A percentile compares a stretch with the other conserved stretches of the same genome.
phyloP scores from a whole-genome alignment of 2,797 vertebrate genomes.

The Varecia variegata region DNA sequence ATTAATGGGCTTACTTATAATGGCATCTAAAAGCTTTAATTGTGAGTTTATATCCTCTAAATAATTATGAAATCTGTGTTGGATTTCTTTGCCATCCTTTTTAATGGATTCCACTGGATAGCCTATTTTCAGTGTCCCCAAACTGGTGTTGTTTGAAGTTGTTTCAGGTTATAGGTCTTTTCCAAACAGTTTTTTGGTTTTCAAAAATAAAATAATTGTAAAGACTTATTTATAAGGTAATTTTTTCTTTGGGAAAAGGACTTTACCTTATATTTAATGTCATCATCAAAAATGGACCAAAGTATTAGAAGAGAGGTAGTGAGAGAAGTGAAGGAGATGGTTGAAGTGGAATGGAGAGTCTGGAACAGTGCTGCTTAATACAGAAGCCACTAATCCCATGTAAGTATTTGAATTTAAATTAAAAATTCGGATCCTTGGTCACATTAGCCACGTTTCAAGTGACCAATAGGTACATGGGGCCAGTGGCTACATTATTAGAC shows the following conservation, averaged over 20 bases:
- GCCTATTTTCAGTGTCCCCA: not conserved
- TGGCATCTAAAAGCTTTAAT: not conserved
- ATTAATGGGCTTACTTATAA: conserved; percentile 26
- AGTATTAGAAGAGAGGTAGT: not conserved
- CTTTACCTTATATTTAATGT: not conserved
- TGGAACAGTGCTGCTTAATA: not conserved
- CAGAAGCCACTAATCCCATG: not conserved
- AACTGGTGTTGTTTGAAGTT: not conserved
- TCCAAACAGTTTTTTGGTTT: not conserved
- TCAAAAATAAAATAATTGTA: conserved; percentile 14
- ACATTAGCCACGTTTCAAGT: not conserved
- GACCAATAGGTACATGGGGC: not conserved
- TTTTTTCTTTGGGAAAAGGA: conserved; percentile 27
- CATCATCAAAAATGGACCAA: not conserved
- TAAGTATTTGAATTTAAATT: not conserved
- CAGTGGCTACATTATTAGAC: not conserved
- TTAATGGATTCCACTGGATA: not conserved
- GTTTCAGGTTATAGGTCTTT: not conserved
- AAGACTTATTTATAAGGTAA: not conserved
- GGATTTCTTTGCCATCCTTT: not conserved
- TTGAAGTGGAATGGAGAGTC: not conserved
- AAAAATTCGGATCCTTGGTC: not conserved
- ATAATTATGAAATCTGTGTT: not conserved
- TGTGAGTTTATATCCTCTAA: not conserved
- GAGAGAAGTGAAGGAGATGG: not conserved